Base-by-base conservation (phyloP, 2,888 invertebrate genomes). In the Dolichopus griseipennis region DNA sequence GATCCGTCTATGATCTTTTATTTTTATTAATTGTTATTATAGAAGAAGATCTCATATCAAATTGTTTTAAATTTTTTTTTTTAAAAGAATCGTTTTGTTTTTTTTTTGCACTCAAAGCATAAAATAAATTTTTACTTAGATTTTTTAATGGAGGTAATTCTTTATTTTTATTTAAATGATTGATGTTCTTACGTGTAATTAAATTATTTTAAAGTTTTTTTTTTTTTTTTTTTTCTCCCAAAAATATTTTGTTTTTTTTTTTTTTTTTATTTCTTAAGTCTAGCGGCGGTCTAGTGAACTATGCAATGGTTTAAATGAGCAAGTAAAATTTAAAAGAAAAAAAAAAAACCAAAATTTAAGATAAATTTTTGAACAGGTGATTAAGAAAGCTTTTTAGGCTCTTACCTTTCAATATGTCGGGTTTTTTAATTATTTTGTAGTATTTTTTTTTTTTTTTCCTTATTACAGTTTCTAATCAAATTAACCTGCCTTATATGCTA, bases 131-230 rank as follows among this genome's bases (percentile, higher is more conserved):
- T 52, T 52, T 52, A 52, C 52, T 52, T 52, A 52, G 18, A 52
- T 52, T 52, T 52, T 52, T 52, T 52, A 52, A 52, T 52, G 52
- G 52, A 52, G 52, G 52, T 52, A 52, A 52, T 52, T 52, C 52
- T 52, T 52, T 52, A 52, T 52, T 52, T 52, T 52, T 52, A 52
- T 52, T 52, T 6, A 52, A 52, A 52, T 52, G 52, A 52, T 52
- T 52, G 52, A 52, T 52, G 52, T 52, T 52, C 52, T 52, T 52
- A 52, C 52, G 18, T 18, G 52, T 52, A 52, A 52, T 52, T 52
- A 52, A 52, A 52, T 15, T 52, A 15, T 15, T 52, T 15, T 52
- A 18, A 52, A 52, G 4, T 15, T 52, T 52, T 52, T 52, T 1
- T 12, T 18, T 52, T 52, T 52, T 52, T 52, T 52, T 52, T 52